Evolutionary conservation across 2,797 vertebrate species (phyloP), one percentile per base, ranked within the genome.

Genomic region (Mus minutoides): DNA sequence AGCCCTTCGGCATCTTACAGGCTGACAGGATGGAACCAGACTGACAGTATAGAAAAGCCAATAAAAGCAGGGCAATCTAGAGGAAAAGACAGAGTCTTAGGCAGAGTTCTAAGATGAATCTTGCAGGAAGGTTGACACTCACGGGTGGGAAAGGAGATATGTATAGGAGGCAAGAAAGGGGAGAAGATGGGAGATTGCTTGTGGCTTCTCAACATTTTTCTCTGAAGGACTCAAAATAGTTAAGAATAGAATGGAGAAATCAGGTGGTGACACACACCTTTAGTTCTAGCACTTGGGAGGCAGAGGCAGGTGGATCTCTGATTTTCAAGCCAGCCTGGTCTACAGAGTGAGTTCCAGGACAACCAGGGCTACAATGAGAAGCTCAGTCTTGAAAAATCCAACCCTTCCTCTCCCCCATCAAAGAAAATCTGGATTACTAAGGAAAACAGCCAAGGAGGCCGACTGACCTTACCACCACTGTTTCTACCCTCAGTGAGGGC

Each of bases 351-450:
- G 78, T 24, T 56, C 52, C 78, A 56, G 34, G 34, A n/a, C 19
- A 79, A 2, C 34, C 10, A n/a, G 49, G 31, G 29, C 77, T 54
- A 54, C 31, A 79, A 6, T n/a, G n/a, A 73, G 37, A 73, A 75
- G 40, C 71, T 10, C 52, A 56, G 21, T 80, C 11, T 56, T 12
- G 12, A 37, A 80, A 80, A 56, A 80, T 37, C 21, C 34, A 37
- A 80, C 52, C n/a, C 31, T 13, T 1, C 1, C 34, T 0, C 3
- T 11, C 34, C 21, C 2, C 0, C 21, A 19, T 3, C 54, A 56
- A 83, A 71, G n/a, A 37, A 37, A 21, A 31, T 22, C 86, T 79
- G 40, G 73, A 29, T 22, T 84, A 24, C 10, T 83, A 14, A 80
- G 52, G 6, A 29, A 54, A 83, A 64, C 7, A 86, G 14, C 16